A percentile compares a stretch with the other conserved stretches of the same genome.
Conservation (phyloP, 2,797 vertebrate species). For the Galagoides demidoff region DNA sequence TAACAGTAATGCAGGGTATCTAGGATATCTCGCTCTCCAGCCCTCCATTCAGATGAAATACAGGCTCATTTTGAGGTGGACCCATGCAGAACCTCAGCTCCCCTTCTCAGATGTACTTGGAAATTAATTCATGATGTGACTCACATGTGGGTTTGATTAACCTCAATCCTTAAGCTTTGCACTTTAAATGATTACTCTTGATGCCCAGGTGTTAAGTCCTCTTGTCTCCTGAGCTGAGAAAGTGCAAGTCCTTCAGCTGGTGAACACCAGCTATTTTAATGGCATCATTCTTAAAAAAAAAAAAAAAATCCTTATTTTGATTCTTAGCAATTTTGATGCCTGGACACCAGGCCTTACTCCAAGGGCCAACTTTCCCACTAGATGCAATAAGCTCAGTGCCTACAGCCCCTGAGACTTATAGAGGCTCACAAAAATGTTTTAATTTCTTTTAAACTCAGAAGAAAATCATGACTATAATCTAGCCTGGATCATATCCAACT, state of each 20-base stretch:
- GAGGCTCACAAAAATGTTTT: not conserved
- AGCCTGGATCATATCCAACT: not conserved
- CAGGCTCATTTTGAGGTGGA: not conserved
- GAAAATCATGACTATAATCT: not conserved
- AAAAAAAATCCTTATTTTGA: not conserved
- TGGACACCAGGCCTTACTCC: not conserved
- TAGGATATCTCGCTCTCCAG: not conserved
- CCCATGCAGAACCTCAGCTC: not conserved
- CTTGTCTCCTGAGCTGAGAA: not conserved
- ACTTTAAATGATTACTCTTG: not conserved
- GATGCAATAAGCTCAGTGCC: not conserved
- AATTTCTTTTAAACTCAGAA: not conserved
- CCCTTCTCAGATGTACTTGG: not conserved
- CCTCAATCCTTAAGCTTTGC: not conserved
- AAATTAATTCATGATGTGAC: not conserved
- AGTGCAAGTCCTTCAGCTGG: not conserved
- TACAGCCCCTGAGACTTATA: not conserved
- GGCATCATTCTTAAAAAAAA: not conserved
- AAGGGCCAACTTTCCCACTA: not conserved
- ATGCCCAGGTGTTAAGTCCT: not conserved
- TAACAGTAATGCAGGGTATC: not conserved
- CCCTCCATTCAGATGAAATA: not conserved
- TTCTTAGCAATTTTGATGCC: not conserved
- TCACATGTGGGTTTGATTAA: not conserved
- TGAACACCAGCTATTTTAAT: not conserved